Evolutionary conservation across 2,888 invertebrate species (phyloP), one percentile per base, ranked within the genome.

Genomic region (Helicoverpa assulta): DNA sequence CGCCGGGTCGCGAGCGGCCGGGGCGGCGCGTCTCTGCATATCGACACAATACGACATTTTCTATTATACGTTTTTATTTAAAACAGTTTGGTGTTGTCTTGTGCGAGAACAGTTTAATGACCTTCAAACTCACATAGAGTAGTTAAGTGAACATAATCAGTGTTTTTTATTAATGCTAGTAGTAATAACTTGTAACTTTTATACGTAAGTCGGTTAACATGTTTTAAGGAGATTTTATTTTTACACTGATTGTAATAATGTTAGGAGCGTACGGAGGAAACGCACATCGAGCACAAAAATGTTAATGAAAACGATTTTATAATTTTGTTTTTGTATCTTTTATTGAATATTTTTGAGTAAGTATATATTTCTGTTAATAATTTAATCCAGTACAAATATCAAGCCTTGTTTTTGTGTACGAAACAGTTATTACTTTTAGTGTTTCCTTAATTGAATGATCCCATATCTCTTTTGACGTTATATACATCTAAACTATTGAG

Each of bases 51-150:
- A 90, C 89, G 89, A 89, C 82, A 86, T 88, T 88, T 88, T 89
- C 80, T 83, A 85, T 87, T 87, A 81, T 88, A 87, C 80, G 78
- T 89, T 92, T 92, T 91, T 79, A 84, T 86, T 92, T 92, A 8
- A 72, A 78, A 88, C 91, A 89, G 91, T 93, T 93, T 93, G 92
- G 88, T 92, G 93, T 93, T 90, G 92, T 92, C 90, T 90, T 85
- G 92, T 93, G 92, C 86, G 82, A 84, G 83, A 82, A 86, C 78
- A 77, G 74, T 85, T 85, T 81, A 84, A 68, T 78, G 82, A 85
- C 81, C 75, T 83, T 83, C 78, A 86, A 84, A 86, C 67, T 82
- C 77, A 64, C 52, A 59, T 72, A 75, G 40, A 56, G 51, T 71
- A 76, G 37, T 70, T 77, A 78, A 84, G 81, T 83, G 77, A 84